A percentile compares a stretch with the other conserved stretches of the same genome.
phyloP scores from a whole-genome alignment of 2,113 vertebrate genomes.

The Pardalotus punctatus region DNA sequence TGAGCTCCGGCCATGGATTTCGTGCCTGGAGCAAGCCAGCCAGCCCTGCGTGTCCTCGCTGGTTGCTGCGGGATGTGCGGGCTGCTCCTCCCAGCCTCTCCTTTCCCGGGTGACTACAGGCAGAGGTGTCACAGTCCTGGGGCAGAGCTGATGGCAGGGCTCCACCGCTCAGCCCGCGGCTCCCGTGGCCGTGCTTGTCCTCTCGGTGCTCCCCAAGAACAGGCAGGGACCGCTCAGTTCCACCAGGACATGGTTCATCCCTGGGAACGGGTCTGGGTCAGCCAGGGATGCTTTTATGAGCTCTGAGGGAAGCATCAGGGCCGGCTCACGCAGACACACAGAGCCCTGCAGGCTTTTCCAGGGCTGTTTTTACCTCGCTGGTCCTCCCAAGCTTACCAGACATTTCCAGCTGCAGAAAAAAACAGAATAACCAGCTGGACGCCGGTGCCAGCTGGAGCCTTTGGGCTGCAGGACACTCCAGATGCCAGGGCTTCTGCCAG shows the following conservation, averaged over 20 bases:
- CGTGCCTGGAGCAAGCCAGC: background rate
- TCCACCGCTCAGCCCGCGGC: background rate
- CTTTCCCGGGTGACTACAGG: background rate
- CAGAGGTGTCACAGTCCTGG: fast-evolving
- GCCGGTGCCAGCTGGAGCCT: fast-evolving
- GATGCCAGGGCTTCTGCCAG: background rate
- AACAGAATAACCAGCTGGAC: background rate
- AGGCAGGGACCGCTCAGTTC: background rate
- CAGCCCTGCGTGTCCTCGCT: background rate
- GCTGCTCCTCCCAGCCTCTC: background rate
- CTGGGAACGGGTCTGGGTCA: background rate
- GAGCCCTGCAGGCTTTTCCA: background rate
- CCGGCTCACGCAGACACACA: fast-evolving
- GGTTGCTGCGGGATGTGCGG: fast-evolving
- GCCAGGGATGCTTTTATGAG: background rate
- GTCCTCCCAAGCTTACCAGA: background rate
- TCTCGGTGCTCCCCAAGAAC: fast-evolving
- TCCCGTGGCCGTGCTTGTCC: fast-evolving
- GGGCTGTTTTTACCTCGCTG: background rate
- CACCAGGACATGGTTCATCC: fast-evolving
- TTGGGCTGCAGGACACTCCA: background rate
- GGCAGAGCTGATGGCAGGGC: background rate
- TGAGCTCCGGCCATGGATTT: background rate
- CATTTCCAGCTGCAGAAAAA: background rate
- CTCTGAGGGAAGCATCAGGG: background rate